A percentile compares a stretch with the other conserved stretches of the same genome.
Evolutionary conservation across 2,113 vertebrate genomes (phyloP).

Genomic region (Coreoperca whiteheadi): DNA sequence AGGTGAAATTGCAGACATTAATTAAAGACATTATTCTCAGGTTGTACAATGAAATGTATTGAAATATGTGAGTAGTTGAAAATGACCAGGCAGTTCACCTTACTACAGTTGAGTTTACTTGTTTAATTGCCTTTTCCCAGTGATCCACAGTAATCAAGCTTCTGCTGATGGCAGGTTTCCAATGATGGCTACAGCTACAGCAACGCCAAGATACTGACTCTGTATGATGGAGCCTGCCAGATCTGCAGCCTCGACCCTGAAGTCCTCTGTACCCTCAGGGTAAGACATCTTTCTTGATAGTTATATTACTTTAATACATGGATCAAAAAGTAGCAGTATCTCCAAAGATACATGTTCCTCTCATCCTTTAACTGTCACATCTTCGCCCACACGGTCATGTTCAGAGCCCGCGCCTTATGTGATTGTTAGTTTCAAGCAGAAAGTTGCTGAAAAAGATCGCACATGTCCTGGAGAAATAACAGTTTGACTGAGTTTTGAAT

Average conservation of each 20-base stretch:
- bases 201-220: conserved; percentile 87
- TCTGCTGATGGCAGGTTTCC: conserved; percentile 86
- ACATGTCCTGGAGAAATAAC: background rate
- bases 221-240: conserved; percentile 91
- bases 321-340: background rate
- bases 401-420: background rate
- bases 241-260: conserved; percentile 81
- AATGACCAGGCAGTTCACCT: background rate
- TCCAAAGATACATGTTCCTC: background rate
- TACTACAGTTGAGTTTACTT: background rate
- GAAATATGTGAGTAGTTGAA: background rate
- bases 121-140: conserved; percentile 20
- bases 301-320: background rate
- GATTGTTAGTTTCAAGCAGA: background rate
- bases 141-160: conserved; percentile 11
- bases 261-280: conserved; percentile 86
- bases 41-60: background rate
- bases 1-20: background rate
- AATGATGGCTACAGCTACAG: conserved; percentile 92
- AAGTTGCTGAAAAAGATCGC: background rate
- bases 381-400: background rate
- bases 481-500: background rate
- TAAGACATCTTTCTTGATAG: conserved; percentile 52
- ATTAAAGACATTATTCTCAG: background rate
- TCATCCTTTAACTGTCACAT: background rate